Base-by-base conservation (phyloP, 53 echinoderm and acorn worm species). In the Patiria pectinifera region DNA sequence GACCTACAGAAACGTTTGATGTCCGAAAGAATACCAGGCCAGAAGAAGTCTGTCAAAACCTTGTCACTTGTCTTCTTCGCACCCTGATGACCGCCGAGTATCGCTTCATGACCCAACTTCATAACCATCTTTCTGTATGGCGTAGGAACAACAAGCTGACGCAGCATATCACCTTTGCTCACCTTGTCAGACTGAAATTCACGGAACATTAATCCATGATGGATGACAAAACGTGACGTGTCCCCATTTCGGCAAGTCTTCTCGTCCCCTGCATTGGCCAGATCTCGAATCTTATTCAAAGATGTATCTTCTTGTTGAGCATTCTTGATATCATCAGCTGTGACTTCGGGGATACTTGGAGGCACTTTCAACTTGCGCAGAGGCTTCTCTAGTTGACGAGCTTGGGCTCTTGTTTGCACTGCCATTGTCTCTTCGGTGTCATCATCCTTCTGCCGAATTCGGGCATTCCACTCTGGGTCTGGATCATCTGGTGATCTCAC, bases 1-100 rank as follows among this genome's bases (percentile, higher is more conserved):
- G 78, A 78, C 5, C 78, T 19, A 95, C 89, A 90, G 46, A 59
- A 92, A 16, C 92, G 84, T 24, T 48, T 58, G 18, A 92, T 59
- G 25, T 92, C 92, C 2, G 89, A 63, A 21, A 89, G 92, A 23
- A 82, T n/a, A 21, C 92, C 85, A 11, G 88, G 90, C 92, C 92
- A 94, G 58, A 85, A 94, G 45, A 91, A 92, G 47, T 59, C 89
- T 11, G 86, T 49, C 4, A 66, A 46, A 15, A 95, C 66, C 44
- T 91, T 93, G 48, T 95, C 86, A 71, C 15, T 72, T 19, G 93
- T 93, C 66, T 93, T 93, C 80, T 93, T 62, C 6, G 59, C n/a
- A 0, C 95, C 93, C n/a, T 53, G 43, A 53, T 95, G 93, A 6
- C 95, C 91, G 14, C 86, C 95, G 13, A 93, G 26, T 1, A 95